These are phyloP conservation scores for Brachionus asplanchnoidis DNA, from an alignment of 1,140 invertebrate genomes.

Conservation along the genomic window DNA sequence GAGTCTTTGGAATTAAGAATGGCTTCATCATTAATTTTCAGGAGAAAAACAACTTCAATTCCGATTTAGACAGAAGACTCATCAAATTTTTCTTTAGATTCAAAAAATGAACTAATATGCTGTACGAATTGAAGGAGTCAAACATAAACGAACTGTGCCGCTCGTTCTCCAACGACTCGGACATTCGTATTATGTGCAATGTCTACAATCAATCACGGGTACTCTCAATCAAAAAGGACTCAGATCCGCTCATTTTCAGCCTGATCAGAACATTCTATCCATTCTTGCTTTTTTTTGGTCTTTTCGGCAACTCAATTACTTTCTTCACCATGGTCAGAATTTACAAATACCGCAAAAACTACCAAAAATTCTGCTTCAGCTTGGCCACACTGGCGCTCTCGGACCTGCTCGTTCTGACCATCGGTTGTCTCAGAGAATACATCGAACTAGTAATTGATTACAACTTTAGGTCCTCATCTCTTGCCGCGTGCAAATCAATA, in stretches of 20 bases:
- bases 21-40: too few species aligned
- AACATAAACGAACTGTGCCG: not conserved
- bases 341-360: not conserved
- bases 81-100: not conserved
- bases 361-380: conserved; percentile 18
- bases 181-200: conserved; percentile 13
- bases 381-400: not conserved
- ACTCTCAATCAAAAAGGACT: not conserved
- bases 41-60: not conserved
- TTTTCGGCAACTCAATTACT: conserved; percentile 4
- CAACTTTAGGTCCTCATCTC: not conserved
- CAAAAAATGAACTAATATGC: not conserved
- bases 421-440: conserved; percentile 26
- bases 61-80: not conserved
- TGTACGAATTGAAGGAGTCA: not conserved
- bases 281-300: not conserved
- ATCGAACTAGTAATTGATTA: not conserved
- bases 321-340: conserved; percentile 11
- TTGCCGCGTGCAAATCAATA: not conserved
- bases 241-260: not conserved
- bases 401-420: not conserved
- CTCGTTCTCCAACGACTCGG: not conserved
- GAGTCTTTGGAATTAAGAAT: not conserved
- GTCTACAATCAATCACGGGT: not conserved
- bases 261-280: conserved; percentile 3